A percentile compares a stretch with the other conserved stretches of the same genome.
Conservation (phyloP, 1,140 invertebrate genomes). For the Aphelinus atriplicis region DNA sequence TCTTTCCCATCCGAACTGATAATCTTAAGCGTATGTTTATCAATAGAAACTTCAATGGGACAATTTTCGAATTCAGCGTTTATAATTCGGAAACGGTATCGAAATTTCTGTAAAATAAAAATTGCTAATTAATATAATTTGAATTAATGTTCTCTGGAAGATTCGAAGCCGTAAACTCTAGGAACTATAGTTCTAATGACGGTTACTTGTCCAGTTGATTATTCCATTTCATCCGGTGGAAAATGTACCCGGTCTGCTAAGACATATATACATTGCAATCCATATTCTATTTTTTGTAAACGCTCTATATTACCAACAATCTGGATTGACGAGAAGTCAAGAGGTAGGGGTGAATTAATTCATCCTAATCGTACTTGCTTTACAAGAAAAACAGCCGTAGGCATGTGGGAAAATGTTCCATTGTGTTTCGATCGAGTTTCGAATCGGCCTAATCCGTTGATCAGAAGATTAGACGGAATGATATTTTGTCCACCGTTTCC, state of each 20-base stretch:
- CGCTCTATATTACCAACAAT: too few species aligned
- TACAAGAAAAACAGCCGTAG: conserved; percentile 69
- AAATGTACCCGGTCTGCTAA: too few species aligned
- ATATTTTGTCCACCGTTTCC: conserved; percentile 73
- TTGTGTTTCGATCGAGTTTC: conserved; percentile 51
- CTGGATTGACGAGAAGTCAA: too few species aligned
- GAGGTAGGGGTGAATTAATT: too few species aligned
- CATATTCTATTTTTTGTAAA: too few species aligned
- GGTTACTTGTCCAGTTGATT: too few species aligned
- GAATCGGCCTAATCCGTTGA: conserved; percentile 81
- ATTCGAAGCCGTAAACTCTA: too few species aligned
- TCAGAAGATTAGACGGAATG: conserved; percentile 79
- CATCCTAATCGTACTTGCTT: conserved; percentile 64
- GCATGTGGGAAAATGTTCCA: conserved; percentile 61
- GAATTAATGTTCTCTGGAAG: too few species aligned
- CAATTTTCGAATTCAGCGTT: conserved; percentile 90
- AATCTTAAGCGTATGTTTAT: conserved; percentile 81
- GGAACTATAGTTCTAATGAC: too few species aligned
- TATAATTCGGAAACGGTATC: conserved; percentile 84
- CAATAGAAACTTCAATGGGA: conserved; percentile 85
- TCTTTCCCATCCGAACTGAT: conserved; percentile 85
- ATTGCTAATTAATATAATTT: too few species aligned
- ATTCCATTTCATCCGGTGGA: too few species aligned
- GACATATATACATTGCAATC: too few species aligned
- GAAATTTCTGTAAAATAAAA: conserved; percentile 69